Base-by-base conservation (phyloP, 2,113 vertebrate genomes). In the Callipepla californica region DNA sequence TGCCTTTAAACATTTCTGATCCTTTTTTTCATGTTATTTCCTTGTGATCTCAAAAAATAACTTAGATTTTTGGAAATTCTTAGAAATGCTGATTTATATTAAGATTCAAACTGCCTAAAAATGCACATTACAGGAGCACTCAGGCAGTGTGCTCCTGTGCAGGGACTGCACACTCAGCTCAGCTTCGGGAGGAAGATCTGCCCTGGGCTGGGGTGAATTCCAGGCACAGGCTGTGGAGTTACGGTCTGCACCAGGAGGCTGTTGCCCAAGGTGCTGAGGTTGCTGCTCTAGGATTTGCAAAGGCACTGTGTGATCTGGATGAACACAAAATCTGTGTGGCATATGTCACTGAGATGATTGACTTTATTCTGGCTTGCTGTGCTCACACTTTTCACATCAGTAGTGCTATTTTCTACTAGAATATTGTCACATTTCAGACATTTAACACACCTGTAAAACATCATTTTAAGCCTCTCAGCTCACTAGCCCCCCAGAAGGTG, bases 231-330 rank as follows among this genome's bases (percentile, higher is more conserved):
- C n/a, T 34, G 19, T 4, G 21, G 47, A 17, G 19, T 30, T 50
- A 45, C 28, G 13, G n/a, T 19, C 58, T 48, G 19, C 3, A 36
- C 51, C 59, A 48, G 23, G 21, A 53, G 48, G 45, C 45, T 22
- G 6, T 23, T 53, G 7, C 59, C 4, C 0, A 42, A 28, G 73
- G 72, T 1, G 1, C 40, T 16, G n/a, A 4, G 28, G 47, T n/a
- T 44, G 63, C 69, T 76, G 63, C 36, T 63, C 44, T 23, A 20
- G 20, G 44, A 42, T 51, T 59, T 76, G 44, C 62, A 65, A 55
- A 63, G 44, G 19, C 34, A 22, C 20, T 0, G 0, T 47, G 51
- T 32, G 66, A 28, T 32, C 0, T 1, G 30, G 32, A 21, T 48
- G 45, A 55, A 47, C 45, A 28, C 59, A 26, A 53, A 32, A 16